These are phyloP conservation scores for Lasiommata megera DNA, from an alignment of 2,888 invertebrate genomes.

Conservation along the genomic window DNA sequence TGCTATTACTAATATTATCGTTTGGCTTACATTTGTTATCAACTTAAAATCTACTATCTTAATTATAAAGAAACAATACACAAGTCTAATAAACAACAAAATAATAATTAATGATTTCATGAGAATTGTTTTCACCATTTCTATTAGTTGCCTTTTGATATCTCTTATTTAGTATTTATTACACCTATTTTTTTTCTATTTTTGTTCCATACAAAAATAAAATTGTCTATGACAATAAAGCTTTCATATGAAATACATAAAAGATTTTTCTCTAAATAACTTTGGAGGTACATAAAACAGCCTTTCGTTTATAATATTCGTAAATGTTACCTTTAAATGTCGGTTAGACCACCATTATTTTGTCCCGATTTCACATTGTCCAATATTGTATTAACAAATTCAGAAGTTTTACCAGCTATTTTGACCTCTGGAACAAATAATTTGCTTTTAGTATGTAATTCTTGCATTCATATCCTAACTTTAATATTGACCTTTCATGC, in stretches of 20 bases:
- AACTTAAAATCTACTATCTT: conserved; percentile 4
- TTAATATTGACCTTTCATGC: too few relatives aligned
- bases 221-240: conserved; percentile 73
- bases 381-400: conserved; percentile 95
- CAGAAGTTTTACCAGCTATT: conserved; percentile 95
- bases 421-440: conserved; percentile 84
- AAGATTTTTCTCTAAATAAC: conserved; percentile 67
- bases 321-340: conserved; percentile 73
- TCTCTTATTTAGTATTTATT: conserved; percentile 66
- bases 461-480: neutral
- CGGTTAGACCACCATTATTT: conserved; percentile 88
- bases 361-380: conserved; percentile 92
- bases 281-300: conserved; percentile 81
- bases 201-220: conserved; percentile 71
- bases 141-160: conserved; percentile 68
- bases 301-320: conserved; percentile 66
- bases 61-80: neutral
- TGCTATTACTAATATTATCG: conserved; percentile 5
- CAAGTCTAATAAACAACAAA: conserved; percentile 22
- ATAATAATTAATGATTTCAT: conserved; percentile 20
- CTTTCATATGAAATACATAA: conserved; percentile 62
- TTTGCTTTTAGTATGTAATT: neutral
- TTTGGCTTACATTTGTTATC: conserved; percentile 12
- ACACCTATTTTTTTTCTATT: conserved; percentile 40
- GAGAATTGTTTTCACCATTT: conserved; percentile 29